Base-by-base conservation (phyloP, 2,888 invertebrate genomes). In the Lithodes maja region DNA sequence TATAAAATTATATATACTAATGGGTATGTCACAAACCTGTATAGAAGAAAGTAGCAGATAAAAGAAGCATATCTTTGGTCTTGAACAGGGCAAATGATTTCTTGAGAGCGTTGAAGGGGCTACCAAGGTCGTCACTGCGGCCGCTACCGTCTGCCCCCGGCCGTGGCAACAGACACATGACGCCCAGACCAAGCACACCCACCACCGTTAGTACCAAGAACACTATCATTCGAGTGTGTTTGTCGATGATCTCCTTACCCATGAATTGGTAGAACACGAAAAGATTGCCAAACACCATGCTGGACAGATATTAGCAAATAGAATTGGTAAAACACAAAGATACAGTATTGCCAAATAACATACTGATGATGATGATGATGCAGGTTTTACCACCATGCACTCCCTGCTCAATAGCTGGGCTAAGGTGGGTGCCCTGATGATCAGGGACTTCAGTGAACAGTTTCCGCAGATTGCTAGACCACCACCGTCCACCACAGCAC, bases 221-320 rank as follows among this genome's bases (percentile, higher is more conserved):
- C 3, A 99, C 97, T 1, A 97, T 94, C 81, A 95, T 95, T 50
- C 98, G 95, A 0, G 97, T 97, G 9, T 94, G 94, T 82, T 94
- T 93, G 92, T 96, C 96, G 74, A 98, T 98, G 85, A 95, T 95
- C 0, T 95, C 95, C 93, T 96, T 95, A 83, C 97, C 97, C 95
- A 96, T 96, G 94, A 99, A 98, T 93, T 97, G 96, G 93, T 97
- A 97, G 94, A 96, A 99, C 52, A 99, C 98, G 94, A 99, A 99
- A 55, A 98, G 94, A 93, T 99, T 99, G 86, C 99, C 99, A 93
- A 97, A 96, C 94, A 99, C 96, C 95, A 99, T 96, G 93, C 99
- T 99, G 85, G 49, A 89, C 86, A 69, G 33, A 33, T 33, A 33
- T 33, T 33, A 33, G 33, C 33, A 33, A 33, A 33, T 33, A 33